Evolutionary conservation across 1,140 invertebrate species (phyloP).

Genomic region (Cyclina sinensis): DNA sequence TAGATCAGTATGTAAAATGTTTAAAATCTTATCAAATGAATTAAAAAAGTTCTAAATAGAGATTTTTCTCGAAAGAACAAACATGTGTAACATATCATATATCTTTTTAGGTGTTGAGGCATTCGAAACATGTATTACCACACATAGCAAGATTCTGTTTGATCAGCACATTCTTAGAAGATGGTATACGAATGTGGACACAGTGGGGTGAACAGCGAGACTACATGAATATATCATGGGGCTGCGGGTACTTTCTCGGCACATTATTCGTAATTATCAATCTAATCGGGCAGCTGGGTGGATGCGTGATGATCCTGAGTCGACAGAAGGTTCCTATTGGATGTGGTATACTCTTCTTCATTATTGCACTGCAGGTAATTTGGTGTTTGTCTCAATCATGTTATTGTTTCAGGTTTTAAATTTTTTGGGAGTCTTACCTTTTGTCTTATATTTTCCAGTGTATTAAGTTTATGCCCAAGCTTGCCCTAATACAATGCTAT

Average conservation of each 20-base stretch:
- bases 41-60: no score
- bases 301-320: constrained; percentile 97
- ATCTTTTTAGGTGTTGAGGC: constrained; percentile 93
- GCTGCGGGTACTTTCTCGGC: constrained; percentile 97
- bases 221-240: constrained; percentile 97
- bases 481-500: no score
- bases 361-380: constrained; percentile 96
- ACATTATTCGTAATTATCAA: constrained; percentile 98
- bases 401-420: no score
- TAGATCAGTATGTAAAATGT: no score
- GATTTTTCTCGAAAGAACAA: no score
- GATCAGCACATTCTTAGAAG: constrained; percentile 99
- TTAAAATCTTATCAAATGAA: no score
- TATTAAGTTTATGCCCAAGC: no score
- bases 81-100: background rate
- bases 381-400: no score
- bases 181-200: constrained; percentile 99
- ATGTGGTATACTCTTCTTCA: constrained; percentile 97
- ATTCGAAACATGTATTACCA: constrained; percentile 97
- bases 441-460: no score
- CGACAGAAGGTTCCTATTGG: constrained; percentile 97
- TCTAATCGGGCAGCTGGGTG: constrained; percentile 97
- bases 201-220: constrained; percentile 99
- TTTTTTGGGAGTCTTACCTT: no score
- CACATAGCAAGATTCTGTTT: constrained; percentile 98